phyloP scores from a whole-genome alignment of 2,113 vertebrate genomes.

The Thamnaconus septentrionalis region DNA sequence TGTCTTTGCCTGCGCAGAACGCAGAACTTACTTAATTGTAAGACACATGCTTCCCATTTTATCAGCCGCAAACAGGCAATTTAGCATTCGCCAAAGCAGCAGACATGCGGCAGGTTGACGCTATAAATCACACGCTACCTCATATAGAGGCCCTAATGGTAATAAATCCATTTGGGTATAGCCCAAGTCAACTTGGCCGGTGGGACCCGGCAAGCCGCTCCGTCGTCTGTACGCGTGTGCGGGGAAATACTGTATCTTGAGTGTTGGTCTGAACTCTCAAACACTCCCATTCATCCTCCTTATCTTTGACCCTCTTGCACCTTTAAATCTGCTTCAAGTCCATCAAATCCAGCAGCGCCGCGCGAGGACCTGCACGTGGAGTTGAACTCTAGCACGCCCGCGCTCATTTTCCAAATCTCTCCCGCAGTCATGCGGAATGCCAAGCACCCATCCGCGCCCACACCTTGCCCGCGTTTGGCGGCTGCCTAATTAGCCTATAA shows the following conservation, averaged over 20 bases:
- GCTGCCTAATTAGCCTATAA: too few relatives aligned
- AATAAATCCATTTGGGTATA: conserved; percentile 39
- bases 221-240: too few relatives aligned
- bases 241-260: conserved; percentile 1
- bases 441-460: too few relatives aligned
- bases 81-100: conserved; percentile 25
- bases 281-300: too few relatives aligned
- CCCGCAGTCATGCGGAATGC: too few relatives aligned
- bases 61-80: conserved; percentile 28
- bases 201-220: conserved; percentile 17
- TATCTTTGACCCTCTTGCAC: too few relatives aligned
- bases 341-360: too few relatives aligned
- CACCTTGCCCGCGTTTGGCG: too few relatives aligned
- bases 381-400: too few relatives aligned
- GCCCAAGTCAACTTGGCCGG: conserved; percentile 37
- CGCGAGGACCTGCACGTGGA: too few relatives aligned
- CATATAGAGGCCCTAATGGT: conserved; percentile 41
- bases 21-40: conserved; percentile 10
- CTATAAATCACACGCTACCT: conserved; percentile 51
- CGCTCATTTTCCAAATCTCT: too few relatives aligned
- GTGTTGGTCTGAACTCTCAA: conserved; percentile 12
- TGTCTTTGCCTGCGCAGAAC: conserved; percentile 13
- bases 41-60: conserved; percentile 36
- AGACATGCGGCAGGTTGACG: conserved; percentile 16
- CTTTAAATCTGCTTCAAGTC: too few relatives aligned